Conservation (phyloP, 2,113 vertebrate genomes). For the Helogale parvula region DNA sequence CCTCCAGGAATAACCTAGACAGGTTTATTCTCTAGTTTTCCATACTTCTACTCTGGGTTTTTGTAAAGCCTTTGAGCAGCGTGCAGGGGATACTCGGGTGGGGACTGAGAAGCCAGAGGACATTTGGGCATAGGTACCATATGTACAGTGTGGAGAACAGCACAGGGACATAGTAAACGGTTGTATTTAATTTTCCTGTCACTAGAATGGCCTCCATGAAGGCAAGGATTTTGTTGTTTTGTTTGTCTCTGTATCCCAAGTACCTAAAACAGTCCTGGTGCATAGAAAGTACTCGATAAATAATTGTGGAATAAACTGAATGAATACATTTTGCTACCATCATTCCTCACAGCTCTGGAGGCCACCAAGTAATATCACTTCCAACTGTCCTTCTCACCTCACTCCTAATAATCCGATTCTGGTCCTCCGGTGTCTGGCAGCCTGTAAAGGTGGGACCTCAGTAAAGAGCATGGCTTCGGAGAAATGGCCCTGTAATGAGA, state of each 20-base stretch:
- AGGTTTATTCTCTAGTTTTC: not conserved
- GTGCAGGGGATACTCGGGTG: not conserved
- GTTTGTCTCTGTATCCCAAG: slow-evolving; percentile 6
- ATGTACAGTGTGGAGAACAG: not conserved
- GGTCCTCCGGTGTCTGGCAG: not conserved
- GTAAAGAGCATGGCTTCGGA: not conserved
- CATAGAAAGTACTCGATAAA: not conserved
- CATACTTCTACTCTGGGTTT: not conserved
- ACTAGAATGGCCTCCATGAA: not conserved
- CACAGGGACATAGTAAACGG: not conserved
- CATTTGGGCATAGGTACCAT: too few relatives aligned
- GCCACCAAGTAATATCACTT: not conserved
- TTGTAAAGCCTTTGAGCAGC: not conserved
- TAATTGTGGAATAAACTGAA: not conserved
- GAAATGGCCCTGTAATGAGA: not conserved
- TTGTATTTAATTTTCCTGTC: not conserved
- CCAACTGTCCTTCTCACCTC: not conserved
- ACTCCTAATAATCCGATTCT: not conserved
- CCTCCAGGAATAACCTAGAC: not conserved
- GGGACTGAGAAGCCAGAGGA: not conserved
- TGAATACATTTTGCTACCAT: not conserved
- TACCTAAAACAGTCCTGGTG: not conserved
- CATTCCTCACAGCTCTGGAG: not conserved
- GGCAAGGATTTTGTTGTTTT: not conserved
- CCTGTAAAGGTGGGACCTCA: not conserved